These are phyloP conservation scores for Aleiodes alternator DNA, from an alignment of 2,888 invertebrate species.

Conservation along the genomic window DNA sequence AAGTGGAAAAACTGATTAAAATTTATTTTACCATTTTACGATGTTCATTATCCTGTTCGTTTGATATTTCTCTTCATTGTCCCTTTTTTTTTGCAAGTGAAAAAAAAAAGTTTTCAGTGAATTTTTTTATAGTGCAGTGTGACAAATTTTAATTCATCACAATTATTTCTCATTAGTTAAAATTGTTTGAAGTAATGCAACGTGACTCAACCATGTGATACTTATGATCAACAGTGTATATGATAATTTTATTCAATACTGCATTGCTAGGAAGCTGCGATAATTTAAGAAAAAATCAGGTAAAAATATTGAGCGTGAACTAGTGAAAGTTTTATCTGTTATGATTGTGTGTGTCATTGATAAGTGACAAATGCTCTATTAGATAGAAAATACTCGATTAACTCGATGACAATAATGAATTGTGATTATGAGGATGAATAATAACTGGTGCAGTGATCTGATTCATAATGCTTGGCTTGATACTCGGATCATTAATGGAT, in stretches of 20 bases:
- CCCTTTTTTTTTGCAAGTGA: too few species aligned
- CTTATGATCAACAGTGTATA: too few species aligned
- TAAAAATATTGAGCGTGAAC: background rate
- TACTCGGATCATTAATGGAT: conserved; percentile 27
- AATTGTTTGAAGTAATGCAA: too few species aligned
- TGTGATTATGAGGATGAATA: conserved; percentile 10
- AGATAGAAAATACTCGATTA: conserved; percentile 1
- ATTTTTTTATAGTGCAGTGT: background rate
- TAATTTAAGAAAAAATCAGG: background rate
- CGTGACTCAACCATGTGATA: too few species aligned
- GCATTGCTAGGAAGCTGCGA: too few species aligned
- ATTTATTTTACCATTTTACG: background rate
- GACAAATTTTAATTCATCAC: too few species aligned
- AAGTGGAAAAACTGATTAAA: conserved; percentile 30
- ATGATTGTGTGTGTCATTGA: conserved; percentile 4
- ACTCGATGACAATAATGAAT: conserved; percentile 30
- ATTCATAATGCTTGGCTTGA: conserved; percentile 18
- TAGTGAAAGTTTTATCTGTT: conserved; percentile 17
- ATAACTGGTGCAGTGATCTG: conserved; percentile 1
- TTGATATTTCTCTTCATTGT: too few species aligned
- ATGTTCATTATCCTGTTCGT: too few species aligned
- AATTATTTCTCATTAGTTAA: too few species aligned
- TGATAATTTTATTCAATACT: too few species aligned
- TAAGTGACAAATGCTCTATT: background rate
- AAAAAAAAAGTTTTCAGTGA: background rate